These are phyloP conservation scores for Arothron firmamentum DNA, from an alignment of 2,113 vertebrate species.

Conservation along the genomic window DNA sequence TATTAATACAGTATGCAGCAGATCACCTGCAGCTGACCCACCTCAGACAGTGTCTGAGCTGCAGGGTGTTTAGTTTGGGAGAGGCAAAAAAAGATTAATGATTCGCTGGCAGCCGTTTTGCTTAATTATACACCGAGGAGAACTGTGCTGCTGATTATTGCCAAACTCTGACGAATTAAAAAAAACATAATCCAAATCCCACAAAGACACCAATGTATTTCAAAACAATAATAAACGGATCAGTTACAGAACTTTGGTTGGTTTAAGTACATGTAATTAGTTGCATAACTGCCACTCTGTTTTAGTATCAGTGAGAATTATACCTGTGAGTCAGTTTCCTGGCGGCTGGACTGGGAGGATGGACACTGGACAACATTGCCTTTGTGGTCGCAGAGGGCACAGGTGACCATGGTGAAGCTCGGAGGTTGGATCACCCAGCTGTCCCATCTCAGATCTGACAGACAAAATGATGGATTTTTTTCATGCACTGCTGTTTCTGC, in stretches of 20 bases:
- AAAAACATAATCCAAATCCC: too few species aligned
- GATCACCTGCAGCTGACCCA: too few species aligned
- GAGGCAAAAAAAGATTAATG: too few species aligned
- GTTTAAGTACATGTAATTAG: not conserved
- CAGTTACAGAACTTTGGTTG: too few species aligned
- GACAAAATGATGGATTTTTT: not conserved
- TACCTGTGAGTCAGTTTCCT: constrained; percentile 53
- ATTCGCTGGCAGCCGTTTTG: too few species aligned
- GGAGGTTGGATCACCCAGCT: constrained; percentile 72
- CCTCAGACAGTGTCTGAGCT: too few species aligned
- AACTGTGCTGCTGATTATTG: too few species aligned
- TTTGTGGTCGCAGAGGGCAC: constrained; percentile 50
- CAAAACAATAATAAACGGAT: not conserved
- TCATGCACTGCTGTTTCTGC: not conserved
- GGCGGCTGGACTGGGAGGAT: constrained; percentile 1
- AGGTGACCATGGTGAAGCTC: constrained; percentile 63
- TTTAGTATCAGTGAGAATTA: not conserved
- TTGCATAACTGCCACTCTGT: not conserved
- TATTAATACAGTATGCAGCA: too few species aligned
- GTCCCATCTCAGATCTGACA: constrained; percentile 75
- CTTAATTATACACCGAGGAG: too few species aligned
- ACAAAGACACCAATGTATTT: not conserved
- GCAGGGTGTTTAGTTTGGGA: too few species aligned
- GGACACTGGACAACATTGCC: constrained; percentile 22
- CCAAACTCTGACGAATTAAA: too few species aligned